Percentiles rank a stretch among this genome's conserved stretches.
Evolutionary conservation across 2,113 vertebrate genomes (phyloP).

Genomic region (Stomatorhinus ivindoensis): DNA sequence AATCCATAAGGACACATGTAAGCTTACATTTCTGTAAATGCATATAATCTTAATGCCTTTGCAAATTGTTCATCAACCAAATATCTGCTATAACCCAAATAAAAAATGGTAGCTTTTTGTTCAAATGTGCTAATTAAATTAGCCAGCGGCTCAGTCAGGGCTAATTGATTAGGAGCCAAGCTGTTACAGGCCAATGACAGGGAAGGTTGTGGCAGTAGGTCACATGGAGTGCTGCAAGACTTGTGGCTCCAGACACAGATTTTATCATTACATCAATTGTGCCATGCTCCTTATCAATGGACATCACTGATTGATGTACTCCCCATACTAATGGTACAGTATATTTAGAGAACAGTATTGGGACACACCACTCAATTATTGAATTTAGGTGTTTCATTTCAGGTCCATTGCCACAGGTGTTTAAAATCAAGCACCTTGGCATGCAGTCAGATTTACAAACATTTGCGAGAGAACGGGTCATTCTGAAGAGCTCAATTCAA

Average conservation of each 20-base stretch:
- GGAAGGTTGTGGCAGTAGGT: neutral
- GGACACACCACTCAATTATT: neutral
- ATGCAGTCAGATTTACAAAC: neutral
- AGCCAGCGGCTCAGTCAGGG: neutral
- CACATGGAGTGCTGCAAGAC: neutral
- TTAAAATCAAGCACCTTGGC: neutral
- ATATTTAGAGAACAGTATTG: neutral
- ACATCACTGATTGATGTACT: neutral
- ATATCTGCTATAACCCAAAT: neutral
- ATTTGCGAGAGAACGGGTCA: neutral
- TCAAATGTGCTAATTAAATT: neutral
- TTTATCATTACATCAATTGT: neutral
- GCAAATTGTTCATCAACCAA: neutral
- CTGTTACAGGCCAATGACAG: neutral
- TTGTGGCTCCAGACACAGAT: neutral
- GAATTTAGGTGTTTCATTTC: neutral
- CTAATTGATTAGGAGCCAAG: neutral
- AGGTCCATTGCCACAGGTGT: neutral
- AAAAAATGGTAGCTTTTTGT: neutral
- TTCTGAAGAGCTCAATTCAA: neutral
- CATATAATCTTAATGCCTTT: neutral
- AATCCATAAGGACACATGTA: neutral
- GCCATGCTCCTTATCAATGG: neutral
- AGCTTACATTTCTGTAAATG: neutral
- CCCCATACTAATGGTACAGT: neutral